A percentile compares a stretch with the other conserved stretches of the same genome.
phyloP scores from a whole-genome alignment of 2,888 invertebrate species.

The Nephrocerus scutellatus region DNA sequence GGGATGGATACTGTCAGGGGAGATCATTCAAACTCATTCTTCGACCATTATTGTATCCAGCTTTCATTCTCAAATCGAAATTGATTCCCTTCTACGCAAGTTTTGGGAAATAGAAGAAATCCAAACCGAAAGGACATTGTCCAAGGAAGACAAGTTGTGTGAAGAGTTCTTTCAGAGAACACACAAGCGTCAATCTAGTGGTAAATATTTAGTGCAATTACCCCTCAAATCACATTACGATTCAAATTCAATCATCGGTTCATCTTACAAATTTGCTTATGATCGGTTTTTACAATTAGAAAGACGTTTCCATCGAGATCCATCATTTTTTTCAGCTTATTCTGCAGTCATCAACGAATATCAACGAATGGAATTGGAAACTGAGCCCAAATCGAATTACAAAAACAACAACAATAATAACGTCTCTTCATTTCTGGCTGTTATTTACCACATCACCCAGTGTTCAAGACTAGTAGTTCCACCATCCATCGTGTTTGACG shows the following conservation, averaged over 20 bases:
- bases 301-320: slow-evolving; percentile 4
- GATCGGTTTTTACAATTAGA: slow-evolving; percentile 11
- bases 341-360: slow-evolving; percentile 12
- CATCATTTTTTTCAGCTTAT: slow-evolving; percentile 5
- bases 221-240: slow-evolving; percentile 7
- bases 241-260: slow-evolving; percentile 1
- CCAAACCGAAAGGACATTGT: too few species aligned
- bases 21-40: not conserved
- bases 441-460: slow-evolving; percentile 11
- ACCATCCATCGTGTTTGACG: slow-evolving; percentile 17
- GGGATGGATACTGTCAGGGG: slow-evolving; percentile 14
- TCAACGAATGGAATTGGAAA: slow-evolving; percentile 12
- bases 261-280: slow-evolving; percentile 9
- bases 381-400: slow-evolving; percentile 2
- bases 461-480: slow-evolving; percentile 3
- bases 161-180: slow-evolving; percentile 8
- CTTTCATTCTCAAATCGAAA: not conserved
- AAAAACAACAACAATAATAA: not conserved
- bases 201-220: slow-evolving; percentile 8
- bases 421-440: too few species aligned
- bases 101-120: slow-evolving; percentile 9
- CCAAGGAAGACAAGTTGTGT: slow-evolving; percentile 3
- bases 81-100: slow-evolving; percentile 5
- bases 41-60: slow-evolving; percentile 2
- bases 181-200: slow-evolving; percentile 1